phyloP scores from a whole-genome alignment of 2,888 invertebrate species.

The Eupithecia pulchellata region DNA sequence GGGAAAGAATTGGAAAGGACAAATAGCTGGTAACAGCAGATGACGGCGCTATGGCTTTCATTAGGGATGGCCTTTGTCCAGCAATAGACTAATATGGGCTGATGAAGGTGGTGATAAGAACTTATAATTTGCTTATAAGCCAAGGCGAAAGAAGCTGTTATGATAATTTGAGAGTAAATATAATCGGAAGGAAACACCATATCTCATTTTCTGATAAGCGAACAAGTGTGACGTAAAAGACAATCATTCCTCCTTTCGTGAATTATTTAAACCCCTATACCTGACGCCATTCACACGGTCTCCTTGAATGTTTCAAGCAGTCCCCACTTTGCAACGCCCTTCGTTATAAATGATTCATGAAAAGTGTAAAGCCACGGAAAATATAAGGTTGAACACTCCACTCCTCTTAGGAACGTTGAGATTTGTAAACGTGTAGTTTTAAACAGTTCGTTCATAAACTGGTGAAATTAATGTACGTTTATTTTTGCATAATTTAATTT shows the following conservation, averaged over 20 bases:
- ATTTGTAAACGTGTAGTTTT: slow-evolving; percentile 4
- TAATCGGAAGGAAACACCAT: not conserved
- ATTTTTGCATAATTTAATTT: not conserved
- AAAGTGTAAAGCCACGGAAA: slow-evolving; percentile 39
- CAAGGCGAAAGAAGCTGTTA: too few relatives aligned
- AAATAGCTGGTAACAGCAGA: too few relatives aligned
- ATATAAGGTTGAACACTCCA: not conserved
- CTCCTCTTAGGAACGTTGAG: slow-evolving; percentile 5
- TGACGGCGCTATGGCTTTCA: too few relatives aligned
- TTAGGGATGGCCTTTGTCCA: too few relatives aligned
- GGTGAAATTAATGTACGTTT: not conserved
- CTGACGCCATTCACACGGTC: slow-evolving; percentile 46
- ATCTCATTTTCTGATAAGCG: not conserved
- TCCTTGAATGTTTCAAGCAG: slow-evolving; percentile 59
- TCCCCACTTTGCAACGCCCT: slow-evolving; percentile 55
- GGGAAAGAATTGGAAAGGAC: too few relatives aligned
- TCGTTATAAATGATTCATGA: slow-evolving; percentile 66
- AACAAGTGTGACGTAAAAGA: not conserved
- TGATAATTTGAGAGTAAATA: too few relatives aligned
- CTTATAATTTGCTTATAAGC: too few relatives aligned
- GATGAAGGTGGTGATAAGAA: too few relatives aligned
- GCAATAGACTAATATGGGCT: too few relatives aligned
- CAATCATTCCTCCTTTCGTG: slow-evolving; percentile 48
- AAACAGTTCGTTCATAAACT: not conserved
- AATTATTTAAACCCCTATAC: slow-evolving; percentile 48